Conservation (phyloP, 1,140 invertebrate species). For the Lordiphosa collinella region DNA sequence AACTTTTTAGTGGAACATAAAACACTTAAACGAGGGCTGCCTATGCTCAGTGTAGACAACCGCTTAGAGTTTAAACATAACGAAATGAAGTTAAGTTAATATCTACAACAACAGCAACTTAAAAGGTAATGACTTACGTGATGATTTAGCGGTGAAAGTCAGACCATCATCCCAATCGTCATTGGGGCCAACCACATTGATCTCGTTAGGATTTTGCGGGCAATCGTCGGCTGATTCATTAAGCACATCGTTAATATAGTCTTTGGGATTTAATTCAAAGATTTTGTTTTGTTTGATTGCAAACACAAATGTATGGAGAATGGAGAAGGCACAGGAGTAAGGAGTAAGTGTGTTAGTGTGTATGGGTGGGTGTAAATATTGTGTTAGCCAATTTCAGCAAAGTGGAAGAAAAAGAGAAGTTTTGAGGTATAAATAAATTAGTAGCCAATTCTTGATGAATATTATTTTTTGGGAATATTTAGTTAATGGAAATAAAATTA, state of each 20-base stretch:
- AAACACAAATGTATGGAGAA: conserved; percentile 11
- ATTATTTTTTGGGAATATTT: background rate
- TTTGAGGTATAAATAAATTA: conserved; percentile 43
- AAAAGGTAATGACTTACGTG: conserved; percentile 83
- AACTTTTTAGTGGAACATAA: conserved; percentile 5
- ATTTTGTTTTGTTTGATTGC: conserved; percentile 4
- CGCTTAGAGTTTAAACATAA: conserved; percentile 21
- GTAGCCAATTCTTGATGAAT: conserved; percentile 39
- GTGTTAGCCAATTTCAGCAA: conserved; percentile 20
- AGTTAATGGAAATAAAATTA: too few species aligned
- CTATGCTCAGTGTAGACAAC: conserved; percentile 22
- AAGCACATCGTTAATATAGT: conserved; percentile 90
- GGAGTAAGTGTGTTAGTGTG: conserved; percentile 15
- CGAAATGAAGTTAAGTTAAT: conserved; percentile 9
- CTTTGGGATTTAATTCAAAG: conserved; percentile 79
- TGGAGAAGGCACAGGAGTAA: conserved; percentile 3
- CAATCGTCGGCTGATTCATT: conserved; percentile 85
- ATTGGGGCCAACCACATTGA: conserved; percentile 69
- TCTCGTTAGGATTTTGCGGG: conserved; percentile 72
- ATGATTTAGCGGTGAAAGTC: conserved; percentile 91
- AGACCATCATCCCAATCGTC: conserved; percentile 92
- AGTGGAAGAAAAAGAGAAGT: conserved; percentile 44
- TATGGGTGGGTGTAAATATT: background rate
- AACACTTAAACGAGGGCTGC: conserved; percentile 14
- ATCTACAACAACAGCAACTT: conserved; percentile 4